Conservation (phyloP, 2,113 vertebrate genomes). For the Tetraodon nigroviridis region DNA sequence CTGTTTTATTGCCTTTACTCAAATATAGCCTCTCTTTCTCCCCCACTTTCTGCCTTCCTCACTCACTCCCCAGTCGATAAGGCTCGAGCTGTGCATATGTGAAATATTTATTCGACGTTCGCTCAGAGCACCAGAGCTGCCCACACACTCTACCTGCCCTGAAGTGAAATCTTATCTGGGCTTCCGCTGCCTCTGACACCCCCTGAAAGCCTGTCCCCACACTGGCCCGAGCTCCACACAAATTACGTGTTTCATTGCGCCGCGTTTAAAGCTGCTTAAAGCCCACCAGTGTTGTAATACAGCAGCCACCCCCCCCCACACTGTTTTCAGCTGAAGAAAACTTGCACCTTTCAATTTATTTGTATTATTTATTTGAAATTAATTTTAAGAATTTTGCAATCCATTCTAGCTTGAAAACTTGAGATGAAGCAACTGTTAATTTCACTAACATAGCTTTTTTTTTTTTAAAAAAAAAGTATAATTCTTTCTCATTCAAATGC, state of each 20-base stretch:
- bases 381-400: conserved; percentile 83
- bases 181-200: conserved; percentile 64
- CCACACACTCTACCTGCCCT: conserved; percentile 72
- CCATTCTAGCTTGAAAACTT: background rate
- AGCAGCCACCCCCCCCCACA: background rate
- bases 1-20: conserved; percentile 25
- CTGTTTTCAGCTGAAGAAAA: too few species aligned
- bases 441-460: too few species aligned
- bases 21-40: conserved; percentile 12
- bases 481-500: background rate
- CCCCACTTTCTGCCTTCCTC: conserved; percentile 7
- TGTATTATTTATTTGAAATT: conserved; percentile 61
- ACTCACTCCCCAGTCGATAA: conserved; percentile 54
- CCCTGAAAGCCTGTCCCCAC: conserved; percentile 70
- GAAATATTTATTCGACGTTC: conserved; percentile 75
- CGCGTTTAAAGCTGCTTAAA: conserved; percentile 69
- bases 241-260: conserved; percentile 74
- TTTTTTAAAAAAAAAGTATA: too few species aligned
- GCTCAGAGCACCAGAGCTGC: conserved; percentile 62
- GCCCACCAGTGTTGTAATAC: conserved; percentile 44
- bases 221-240: conserved; percentile 61
- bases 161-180: conserved; percentile 70
- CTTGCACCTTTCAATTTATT: too few species aligned
- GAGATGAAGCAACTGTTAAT: too few species aligned
- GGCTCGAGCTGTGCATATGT: conserved; percentile 70